Evolutionary conservation across 2,113 vertebrate species (phyloP).

Genomic region (Percopsis transmontana): DNA sequence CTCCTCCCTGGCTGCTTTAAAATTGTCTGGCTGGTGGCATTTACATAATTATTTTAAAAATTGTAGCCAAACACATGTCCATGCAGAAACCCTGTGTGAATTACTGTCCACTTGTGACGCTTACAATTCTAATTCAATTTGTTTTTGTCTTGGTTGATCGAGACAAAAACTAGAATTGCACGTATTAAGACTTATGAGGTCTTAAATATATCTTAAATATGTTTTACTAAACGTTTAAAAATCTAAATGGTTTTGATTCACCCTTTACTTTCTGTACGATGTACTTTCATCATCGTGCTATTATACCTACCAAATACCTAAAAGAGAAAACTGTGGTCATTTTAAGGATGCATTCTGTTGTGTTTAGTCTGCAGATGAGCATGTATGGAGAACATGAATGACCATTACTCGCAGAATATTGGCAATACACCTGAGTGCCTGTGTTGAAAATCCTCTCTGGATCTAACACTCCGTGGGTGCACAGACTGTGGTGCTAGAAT

Average conservation of each 20-base stretch:
- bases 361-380: neutral
- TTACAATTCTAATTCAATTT: too few species aligned
- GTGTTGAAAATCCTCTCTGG: slow-evolving; percentile 39
- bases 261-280: neutral
- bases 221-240: too few species aligned
- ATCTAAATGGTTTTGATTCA: neutral
- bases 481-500: neutral
- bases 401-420: slow-evolving; percentile 44
- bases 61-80: slow-evolving; percentile 1
- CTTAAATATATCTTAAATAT: neutral
- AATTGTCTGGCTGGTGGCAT: slow-evolving; percentile 34
- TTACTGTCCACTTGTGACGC: neutral
- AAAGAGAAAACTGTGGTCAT: neutral
- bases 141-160: too few species aligned
- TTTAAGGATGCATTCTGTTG: neutral
- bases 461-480: slow-evolving; percentile 32
- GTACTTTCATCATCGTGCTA: neutral
- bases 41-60: slow-evolving; percentile 56
- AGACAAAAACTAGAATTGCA: too few species aligned
- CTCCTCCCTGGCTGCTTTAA: slow-evolving; percentile 42
- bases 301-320: slow-evolving; percentile 6
- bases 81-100: too few species aligned
- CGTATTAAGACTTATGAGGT: too few species aligned
- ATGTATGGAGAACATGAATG: slow-evolving; percentile 32
- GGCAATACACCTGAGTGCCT: slow-evolving; percentile 24